Evolutionary conservation across 2,888 invertebrate genomes (phyloP), one percentile per base, ranked within the genome.

Genomic region (Plebejus anna): DNA sequence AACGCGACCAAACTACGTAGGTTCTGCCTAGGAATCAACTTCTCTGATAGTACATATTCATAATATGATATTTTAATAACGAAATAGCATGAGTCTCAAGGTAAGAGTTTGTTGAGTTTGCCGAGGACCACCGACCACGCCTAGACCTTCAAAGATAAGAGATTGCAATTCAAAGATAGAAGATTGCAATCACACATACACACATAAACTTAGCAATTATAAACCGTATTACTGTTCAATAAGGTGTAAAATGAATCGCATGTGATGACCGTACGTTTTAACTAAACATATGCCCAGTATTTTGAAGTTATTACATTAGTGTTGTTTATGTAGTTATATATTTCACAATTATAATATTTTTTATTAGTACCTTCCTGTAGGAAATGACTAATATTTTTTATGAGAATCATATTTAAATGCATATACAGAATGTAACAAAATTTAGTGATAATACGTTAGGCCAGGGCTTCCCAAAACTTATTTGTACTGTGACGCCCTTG

Each of bases 111-210:
- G 4, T 16, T 55, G 55, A 55, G 55, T 22, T 22, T 22, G 22
- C 22, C 22, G 22, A 22, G 22, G 22, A 22, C 22, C 22, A 22
- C 22, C 22, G 28, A 28, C 28, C 22, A 3, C 59, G 22, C n/a
- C 59, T 22, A 61, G 61, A 28, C 61, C 61, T 61, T 61, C 61
- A 4, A 28, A 61, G 61, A 61, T 61, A 59, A 59, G n/a, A 59
- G 57, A 59, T 59, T 59, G n/a, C 57, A 59, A 6, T 22, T n/a
- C 7, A 22, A 4, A 22, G 3, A 7, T 1, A 7, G n/a, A 22
- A 22, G 28, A 28, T 22, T 61, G 11, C 28, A 61, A 28, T 59
- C 59, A 16, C 55, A 55, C 11, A 16, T 3, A 11, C 22, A 22
- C 7, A 28, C 3, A 22, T 61, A 28, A 47, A 47, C 47, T 47